Evolutionary conservation across 2,113 vertebrate genomes (phyloP), one percentile per base, ranked within the genome.

Genomic region (Pimephales promelas): DNA sequence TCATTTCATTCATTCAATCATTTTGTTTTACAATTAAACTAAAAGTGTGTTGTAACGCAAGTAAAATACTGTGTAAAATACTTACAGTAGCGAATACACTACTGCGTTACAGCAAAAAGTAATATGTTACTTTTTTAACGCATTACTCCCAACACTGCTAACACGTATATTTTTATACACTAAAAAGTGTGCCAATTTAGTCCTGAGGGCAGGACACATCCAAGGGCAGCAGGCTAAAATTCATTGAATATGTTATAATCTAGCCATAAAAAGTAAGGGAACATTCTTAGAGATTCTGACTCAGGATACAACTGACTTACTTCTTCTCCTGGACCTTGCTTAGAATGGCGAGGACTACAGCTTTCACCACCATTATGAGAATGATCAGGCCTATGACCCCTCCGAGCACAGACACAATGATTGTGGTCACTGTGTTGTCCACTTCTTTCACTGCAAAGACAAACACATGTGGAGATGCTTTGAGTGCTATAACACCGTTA

Each of bases 321-420:
- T 97, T 99, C 87, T 98, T 96, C 16, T 98, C 97, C 76, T 93
- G 93, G 1, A 88, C 93, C 92, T 96, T 97, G 90, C 94, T 92
- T 85, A 98, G 92, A 89, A 97, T 90, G 86, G 97, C 95, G 78
- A 95, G 85, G 26, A 97, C 90, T 45, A 97, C 87, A 59, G 95
- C 96, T 92, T 98, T 99, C 89, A 96, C 81, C 84, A 97, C 91
- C 93, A 99, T 94, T 90, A 96, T 88, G 80, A 97, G 83, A 89
- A 98, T 90, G 59, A 96, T 90, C 73, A 98, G 90, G 71, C 97
- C 97, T 3, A 98, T 95, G 85, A 97, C 90, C 14, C 97, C 98
- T 0, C 97, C 97, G 61, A 97, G 90, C 0, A 93, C 94, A 0
- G 96, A 90, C 82, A 95, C 88, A 34, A 99, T 98, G 90, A 98